These are phyloP conservation scores for Scotopteryx bipunctaria DNA, from an alignment of 2,888 invertebrate species.

Conservation along the genomic window DNA sequence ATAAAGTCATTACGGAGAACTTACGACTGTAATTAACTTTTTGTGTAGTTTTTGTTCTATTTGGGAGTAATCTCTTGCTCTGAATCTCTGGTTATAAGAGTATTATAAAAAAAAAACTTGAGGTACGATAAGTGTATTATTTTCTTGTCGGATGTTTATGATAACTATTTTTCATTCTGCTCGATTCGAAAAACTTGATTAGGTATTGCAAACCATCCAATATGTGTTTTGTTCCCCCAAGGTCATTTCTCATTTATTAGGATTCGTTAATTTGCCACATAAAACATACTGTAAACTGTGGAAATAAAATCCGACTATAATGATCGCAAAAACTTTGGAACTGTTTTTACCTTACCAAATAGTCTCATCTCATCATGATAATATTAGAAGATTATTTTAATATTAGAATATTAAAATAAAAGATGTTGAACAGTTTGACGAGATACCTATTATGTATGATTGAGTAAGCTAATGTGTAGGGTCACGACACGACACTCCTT, in stretches of 20 bases:
- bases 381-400: too few species aligned
- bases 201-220: too few species aligned
- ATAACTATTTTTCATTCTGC: conserved; percentile 11
- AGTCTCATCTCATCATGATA: too few species aligned
- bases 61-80: conserved; percentile 14
- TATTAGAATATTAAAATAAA: too few species aligned
- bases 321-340: not conserved
- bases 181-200: not conserved
- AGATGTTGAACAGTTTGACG: too few species aligned
- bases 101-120: conserved; percentile 2
- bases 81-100: not conserved
- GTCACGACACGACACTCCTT: conserved; percentile 2
- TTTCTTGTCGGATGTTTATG: not conserved
- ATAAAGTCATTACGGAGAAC: conserved; percentile 22
- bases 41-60: conserved; percentile 11
- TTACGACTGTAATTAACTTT: conserved; percentile 27
- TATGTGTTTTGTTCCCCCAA: conserved; percentile 17
- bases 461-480: not conserved
- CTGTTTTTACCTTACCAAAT: not conserved
- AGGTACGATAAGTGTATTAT: not conserved
- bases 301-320: conserved; percentile 13
- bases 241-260: conserved; percentile 18
- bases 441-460: too few species aligned
- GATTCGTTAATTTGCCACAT: conserved; percentile 18
- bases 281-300: conserved; percentile 6